Evolutionary conservation across 2,888 invertebrate species (phyloP), one percentile per base, ranked within the genome.

Genomic region (Acanthosepion lycidas): DNA sequence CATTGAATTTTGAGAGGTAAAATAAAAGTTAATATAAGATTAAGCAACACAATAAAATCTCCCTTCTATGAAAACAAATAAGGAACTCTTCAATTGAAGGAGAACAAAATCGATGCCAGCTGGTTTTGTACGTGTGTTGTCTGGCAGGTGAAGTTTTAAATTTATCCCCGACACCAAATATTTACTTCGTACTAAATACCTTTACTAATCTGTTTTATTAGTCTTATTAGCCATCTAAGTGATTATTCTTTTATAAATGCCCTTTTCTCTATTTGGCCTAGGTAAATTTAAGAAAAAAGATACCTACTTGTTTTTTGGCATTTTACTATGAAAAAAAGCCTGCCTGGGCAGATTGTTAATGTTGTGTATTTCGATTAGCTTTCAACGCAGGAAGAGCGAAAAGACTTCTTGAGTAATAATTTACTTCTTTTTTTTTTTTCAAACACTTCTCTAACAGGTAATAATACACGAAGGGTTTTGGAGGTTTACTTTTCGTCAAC

Each of bases 21-120:
- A 59, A 23, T 23, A 59, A 20, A 4, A 59, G 59, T 4, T 23
- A 23, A 59, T 20, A 42, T 42, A 42, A 42, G 42, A 42, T 42
- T 42, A 42, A 42, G 2, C 2, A 42, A 42, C 2, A n/a, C n/a
- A 78, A n/a, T 78, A 78, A n/a, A 33, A n/a, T n/a, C n/a, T 78
- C n/a, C n/a, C 78, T n/a, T 12, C n/a, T 2, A n/a, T 78, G 15
- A 78, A 78, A 78, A 78, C n/a, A 78, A 78, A 78, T 33, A 78
- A 78, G n/a, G 78, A 78, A 78, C 78, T 78, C 78, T 78, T 78
- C 78, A 78, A 33, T 78, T 33, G 78, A n/a, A 78, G 78, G 78
- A 78, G 78, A n/a, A 9, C 3, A 2, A 78, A 78, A 78, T 78
- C 78, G 78, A n/a, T 78, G 78, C n/a, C 78, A 78, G 78, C 78